Percentiles rank a stretch among this genome's conserved stretches.
Evolutionary conservation across 2,888 invertebrate genomes (phyloP).

Genomic region (Sclerodermus sp.): DNA sequence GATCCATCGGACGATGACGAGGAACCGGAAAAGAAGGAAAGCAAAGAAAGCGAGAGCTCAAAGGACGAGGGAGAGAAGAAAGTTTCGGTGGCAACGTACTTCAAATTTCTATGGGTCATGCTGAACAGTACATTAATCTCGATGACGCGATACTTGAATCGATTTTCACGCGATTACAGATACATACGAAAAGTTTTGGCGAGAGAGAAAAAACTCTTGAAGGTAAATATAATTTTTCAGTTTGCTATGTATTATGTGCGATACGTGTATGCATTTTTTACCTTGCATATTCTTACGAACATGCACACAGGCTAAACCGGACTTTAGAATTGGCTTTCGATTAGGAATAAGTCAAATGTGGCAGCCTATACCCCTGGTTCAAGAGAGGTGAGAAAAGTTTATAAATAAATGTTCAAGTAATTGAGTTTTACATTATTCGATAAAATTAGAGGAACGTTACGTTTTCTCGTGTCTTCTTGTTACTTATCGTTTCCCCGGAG

Average conservation of each 20-base stretch:
- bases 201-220: slow-evolving; percentile 84
- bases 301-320: slow-evolving; percentile 75
- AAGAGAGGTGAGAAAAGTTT: slow-evolving; percentile 50
- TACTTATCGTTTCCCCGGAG: too few species aligned
- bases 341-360: slow-evolving; percentile 70
- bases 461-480: too few species aligned
- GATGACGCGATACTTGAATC: slow-evolving; percentile 79
- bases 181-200: slow-evolving; percentile 88
- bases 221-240: slow-evolving; percentile 62
- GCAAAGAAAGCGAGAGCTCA: slow-evolving; percentile 18
- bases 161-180: slow-evolving; percentile 89
- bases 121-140: slow-evolving; percentile 80
- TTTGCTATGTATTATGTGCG: background rate
- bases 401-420: too few species aligned
- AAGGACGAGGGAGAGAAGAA: slow-evolving; percentile 55
- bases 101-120: slow-evolving; percentile 70
- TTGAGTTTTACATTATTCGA: too few species aligned
- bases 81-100: slow-evolving; percentile 61
- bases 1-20: slow-evolving; percentile 40
- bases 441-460: too few species aligned
- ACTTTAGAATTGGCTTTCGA: slow-evolving; percentile 69
- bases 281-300: too few species aligned
- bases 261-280: slow-evolving; percentile 9
- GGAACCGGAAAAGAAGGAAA: slow-evolving; percentile 24
- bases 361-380: slow-evolving; percentile 58